Conservation (phyloP, 1,140 invertebrate species). For the Telenomus remus region DNA sequence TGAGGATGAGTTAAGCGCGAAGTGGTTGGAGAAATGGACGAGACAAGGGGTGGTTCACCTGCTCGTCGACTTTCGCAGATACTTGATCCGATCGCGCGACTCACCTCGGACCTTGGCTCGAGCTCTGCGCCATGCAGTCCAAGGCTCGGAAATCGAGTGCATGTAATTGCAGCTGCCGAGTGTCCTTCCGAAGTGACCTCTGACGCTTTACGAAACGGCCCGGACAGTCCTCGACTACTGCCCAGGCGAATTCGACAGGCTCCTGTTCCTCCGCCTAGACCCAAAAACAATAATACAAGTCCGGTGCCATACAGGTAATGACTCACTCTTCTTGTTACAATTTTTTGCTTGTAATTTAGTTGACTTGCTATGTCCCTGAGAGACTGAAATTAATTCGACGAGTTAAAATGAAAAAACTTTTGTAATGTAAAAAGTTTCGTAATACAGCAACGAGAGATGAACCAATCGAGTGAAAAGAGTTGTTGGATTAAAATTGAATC, state of each 20-base stretch:
- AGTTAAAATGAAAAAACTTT: too few species aligned
- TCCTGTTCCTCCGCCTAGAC: conserved; percentile 75
- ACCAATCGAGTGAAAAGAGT: too few species aligned
- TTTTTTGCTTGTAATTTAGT: too few species aligned
- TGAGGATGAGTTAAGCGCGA: conserved; percentile 41
- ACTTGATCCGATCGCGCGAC: conserved; percentile 84
- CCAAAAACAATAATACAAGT: conserved; percentile 64
- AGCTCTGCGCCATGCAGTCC: conserved; percentile 76
- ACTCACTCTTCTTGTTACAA: neutral
- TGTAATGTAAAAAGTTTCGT: too few species aligned
- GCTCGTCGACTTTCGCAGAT: conserved; percentile 85
- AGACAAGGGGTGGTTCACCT: conserved; percentile 70
- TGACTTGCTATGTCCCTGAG: too few species aligned
- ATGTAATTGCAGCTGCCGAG: conserved; percentile 35
- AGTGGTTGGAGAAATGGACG: conserved; percentile 65
- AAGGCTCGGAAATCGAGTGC: conserved; percentile 61
- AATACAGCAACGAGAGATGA: too few species aligned
- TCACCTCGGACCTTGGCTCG: conserved; percentile 75
- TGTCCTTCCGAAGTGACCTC: conserved; percentile 28
- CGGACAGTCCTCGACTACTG: conserved; percentile 82
- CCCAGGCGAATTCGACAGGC: conserved; percentile 78
- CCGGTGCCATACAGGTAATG: conserved; percentile 49
- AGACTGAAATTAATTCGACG: too few species aligned
- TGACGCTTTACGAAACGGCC: conserved; percentile 63
- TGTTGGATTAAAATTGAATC: too few species aligned